Evolutionary conservation across 2,113 vertebrate species (phyloP).

Genomic region (Tonatia bakeri): DNA sequence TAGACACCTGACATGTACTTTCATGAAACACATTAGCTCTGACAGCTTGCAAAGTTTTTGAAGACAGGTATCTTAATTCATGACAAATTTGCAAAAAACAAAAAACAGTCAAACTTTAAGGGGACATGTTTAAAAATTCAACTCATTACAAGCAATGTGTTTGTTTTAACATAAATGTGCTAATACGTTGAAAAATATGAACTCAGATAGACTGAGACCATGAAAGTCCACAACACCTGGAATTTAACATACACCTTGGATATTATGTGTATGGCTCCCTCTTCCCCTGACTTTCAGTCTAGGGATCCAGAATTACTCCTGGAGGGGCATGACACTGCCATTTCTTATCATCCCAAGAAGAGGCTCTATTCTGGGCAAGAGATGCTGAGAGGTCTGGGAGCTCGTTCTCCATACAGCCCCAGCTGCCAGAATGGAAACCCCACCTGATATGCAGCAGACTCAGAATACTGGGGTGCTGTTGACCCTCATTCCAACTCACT

Average conservation of each 20-base stretch:
- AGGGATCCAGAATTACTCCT: background rate
- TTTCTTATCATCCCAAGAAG: background rate
- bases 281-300: background rate
- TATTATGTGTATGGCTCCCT: background rate
- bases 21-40: background rate
- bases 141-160: background rate
- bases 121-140: background rate
- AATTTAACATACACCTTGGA: background rate
- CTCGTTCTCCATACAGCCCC: background rate
- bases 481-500: background rate
- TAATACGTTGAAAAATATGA: background rate
- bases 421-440: background rate
- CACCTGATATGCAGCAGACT: background rate
- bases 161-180: background rate
- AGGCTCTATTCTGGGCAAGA: background rate
- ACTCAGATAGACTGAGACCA: background rate
- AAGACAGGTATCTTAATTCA: background rate
- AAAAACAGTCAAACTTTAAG: background rate
- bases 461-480: background rate
- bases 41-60: background rate
- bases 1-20: background rate
- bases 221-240: background rate
- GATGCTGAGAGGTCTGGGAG: background rate
- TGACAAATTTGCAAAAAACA: background rate
- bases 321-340: background rate